Evolutionary conservation across 2,113 vertebrate genomes (phyloP).

Genomic region (Tupaia tana): DNA sequence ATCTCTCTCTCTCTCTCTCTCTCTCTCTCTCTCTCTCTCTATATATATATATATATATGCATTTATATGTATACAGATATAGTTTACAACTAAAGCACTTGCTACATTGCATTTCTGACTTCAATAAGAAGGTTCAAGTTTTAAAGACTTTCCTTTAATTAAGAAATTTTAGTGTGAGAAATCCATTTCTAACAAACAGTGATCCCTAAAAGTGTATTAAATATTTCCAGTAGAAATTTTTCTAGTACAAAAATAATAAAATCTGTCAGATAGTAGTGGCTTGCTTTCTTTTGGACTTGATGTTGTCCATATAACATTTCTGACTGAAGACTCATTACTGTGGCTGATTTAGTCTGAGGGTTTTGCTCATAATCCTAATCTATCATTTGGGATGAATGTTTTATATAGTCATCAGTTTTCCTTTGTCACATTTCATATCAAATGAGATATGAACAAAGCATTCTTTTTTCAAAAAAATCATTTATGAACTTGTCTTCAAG

Average conservation of each 20-base stretch:
- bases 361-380: neutral
- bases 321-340: neutral
- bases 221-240: neutral
- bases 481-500: constrained; percentile 21
- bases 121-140: neutral
- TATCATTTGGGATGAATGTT: neutral
- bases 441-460: neutral
- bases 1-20: too few species aligned
- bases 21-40: neutral
- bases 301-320: neutral
- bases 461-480: neutral
- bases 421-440: neutral
- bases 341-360: neutral
- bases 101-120: neutral
- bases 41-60: too few species aligned
- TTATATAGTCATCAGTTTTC: neutral
- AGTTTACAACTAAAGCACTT: neutral
- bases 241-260: neutral
- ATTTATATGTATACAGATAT: too few species aligned
- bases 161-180: neutral
- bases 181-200: neutral
- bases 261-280: neutral
- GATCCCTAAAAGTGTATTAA: neutral
- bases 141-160: neutral
- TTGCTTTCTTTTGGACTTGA: neutral